Base-by-base conservation (phyloP, 92 coral and sea anemone genomes). In the Zoanthus sansibaricus region DNA sequence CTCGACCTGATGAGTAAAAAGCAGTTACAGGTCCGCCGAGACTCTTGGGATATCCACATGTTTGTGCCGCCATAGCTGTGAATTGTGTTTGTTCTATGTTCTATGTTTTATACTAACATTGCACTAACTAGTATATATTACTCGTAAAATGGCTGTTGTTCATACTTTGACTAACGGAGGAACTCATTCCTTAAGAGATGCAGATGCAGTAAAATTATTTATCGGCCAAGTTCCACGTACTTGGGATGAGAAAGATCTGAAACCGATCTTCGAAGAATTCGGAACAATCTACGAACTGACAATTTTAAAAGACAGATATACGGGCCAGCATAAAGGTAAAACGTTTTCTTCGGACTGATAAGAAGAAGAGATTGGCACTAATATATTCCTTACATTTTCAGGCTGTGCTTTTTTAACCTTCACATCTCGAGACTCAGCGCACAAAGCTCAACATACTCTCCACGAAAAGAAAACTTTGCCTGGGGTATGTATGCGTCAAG, bases 401-500 rank as follows among this genome's bases (percentile, higher is more conserved):
- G 99, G 99, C 80, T 97, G 99, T 92, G 99, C 99, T 37, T 97
- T 97, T 85, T 94, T 97, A 59, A 97, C 99, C 58, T 97, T 95
- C 83, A 89, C 93, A 59, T 86, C 90, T 20, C 82, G 95, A 83
- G 96, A 95, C 6, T 94, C 98, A 76, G 95, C 98, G 0, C 75
- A 91, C 15, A 89, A 87, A 72, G 99, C 99, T 5, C 99, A 97
- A 87, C 88, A 88, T 17, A 94, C 93, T 4, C 86, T 97, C 32
- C 99, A 97, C 89, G 99, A 97, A 48, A 93, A 97, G 95, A 93
- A 91, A 82, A 97, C 97, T 3, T 64, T 97, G 86, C 98, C 99
- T 12, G 98, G 99, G 91, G 98, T 97, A 79, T 88, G 99, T 78
- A 48, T 48, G 25, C 25, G 25, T 25, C 25, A 25, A 25, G 18